A percentile compares a stretch with the other conserved stretches of the same genome.
These are phyloP conservation scores for Ditula angustiorana DNA, from an alignment of 2,888 invertebrate species.

Conservation along the genomic window DNA sequence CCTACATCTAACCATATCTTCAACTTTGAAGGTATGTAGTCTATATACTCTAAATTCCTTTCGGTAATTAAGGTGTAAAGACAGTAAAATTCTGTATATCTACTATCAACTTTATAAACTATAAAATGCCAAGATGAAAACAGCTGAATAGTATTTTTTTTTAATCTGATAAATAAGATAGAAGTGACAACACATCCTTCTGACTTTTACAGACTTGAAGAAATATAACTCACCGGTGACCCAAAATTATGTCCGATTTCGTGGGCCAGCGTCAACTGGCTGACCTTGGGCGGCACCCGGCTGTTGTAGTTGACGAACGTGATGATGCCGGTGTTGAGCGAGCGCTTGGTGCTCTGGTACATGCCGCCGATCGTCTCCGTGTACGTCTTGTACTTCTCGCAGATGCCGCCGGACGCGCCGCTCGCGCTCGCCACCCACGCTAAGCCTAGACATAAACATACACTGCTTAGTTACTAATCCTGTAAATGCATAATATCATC, in stretches of 20 bases:
- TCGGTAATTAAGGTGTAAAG: too few species aligned
- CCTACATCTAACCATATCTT: too few species aligned
- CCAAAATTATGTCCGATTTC: constrained; percentile 99
- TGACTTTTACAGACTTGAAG: too few species aligned
- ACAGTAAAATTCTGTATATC: too few species aligned
- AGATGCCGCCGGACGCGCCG: constrained; percentile 99
- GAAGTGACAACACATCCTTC: too few species aligned
- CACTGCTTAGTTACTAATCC: not conserved
- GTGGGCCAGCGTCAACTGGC: constrained; percentile 98
- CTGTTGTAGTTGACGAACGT: constrained; percentile 99
- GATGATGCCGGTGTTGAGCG: constrained; percentile 99
- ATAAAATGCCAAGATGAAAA: too few species aligned
- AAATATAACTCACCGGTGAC: constrained; percentile 90
- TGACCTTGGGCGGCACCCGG: constrained; percentile 98
- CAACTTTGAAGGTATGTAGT: too few species aligned
- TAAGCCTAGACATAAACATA: constrained; percentile 85
- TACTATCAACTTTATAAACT: too few species aligned
- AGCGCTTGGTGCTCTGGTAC: constrained; percentile 96
- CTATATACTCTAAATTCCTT: too few species aligned
- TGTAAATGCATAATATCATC: too few species aligned
- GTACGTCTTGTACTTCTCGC: constrained; percentile 98
- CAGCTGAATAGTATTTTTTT: too few species aligned
- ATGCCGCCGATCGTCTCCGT: constrained; percentile 98
- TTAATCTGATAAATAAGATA: too few species aligned
- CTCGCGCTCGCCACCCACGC: constrained; percentile 99